Conservation (phyloP, 2,888 invertebrate genomes). For the Stratiomys singularior region DNA sequence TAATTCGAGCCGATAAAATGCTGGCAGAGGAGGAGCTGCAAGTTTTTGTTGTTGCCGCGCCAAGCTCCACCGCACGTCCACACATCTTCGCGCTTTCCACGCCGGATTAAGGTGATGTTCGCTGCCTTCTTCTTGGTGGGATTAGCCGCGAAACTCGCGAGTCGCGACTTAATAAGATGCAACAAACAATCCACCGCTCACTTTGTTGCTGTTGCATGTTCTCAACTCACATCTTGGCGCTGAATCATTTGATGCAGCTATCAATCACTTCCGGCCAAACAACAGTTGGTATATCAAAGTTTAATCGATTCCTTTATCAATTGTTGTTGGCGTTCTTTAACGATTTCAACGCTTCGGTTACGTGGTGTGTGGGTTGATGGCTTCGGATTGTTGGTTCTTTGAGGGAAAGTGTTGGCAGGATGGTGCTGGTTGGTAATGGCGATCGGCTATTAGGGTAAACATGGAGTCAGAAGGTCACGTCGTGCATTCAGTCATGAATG, state of each 20-base stretch:
- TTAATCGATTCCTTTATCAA: slow-evolving; percentile 30
- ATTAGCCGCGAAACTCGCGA: not conserved
- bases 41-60: too few species aligned
- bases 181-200: not conserved
- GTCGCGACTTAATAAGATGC: not conserved
- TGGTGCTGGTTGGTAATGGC: too few species aligned
- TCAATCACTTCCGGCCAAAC: slow-evolving; percentile 27
- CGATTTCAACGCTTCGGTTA: not conserved
- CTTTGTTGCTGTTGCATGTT: too few species aligned
- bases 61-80: not conserved
- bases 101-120: not conserved
- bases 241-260: not conserved
- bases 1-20: slow-evolving; percentile 6
- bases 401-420: not conserved
- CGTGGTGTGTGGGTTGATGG: not conserved
- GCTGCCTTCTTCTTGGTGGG: not conserved
- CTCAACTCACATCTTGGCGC: not conserved
- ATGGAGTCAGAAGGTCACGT: not conserved
- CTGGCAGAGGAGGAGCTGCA: not conserved
- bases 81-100: not conserved
- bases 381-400: not conserved
- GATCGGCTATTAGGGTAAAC: not conserved
- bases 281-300: not conserved
- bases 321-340: not conserved
- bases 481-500: not conserved